Conservation (phyloP, 2,797 vertebrate species). For the Helostoma temminkii region DNA sequence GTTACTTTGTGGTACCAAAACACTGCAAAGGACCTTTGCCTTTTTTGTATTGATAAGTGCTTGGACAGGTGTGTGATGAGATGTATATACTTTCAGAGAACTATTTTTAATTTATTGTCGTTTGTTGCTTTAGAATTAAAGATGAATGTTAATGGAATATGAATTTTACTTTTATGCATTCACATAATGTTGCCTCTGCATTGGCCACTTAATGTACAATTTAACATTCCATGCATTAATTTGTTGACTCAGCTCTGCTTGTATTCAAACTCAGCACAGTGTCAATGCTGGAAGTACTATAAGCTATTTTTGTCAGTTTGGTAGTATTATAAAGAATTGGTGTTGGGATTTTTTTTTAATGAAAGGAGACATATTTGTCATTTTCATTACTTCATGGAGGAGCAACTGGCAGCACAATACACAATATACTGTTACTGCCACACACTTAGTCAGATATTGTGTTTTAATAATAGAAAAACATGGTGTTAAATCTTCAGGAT, state of each 20-base stretch:
- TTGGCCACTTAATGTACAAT: conserved; percentile 24
- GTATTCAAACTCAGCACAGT: conserved; percentile 3
- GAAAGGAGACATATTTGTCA: conserved; percentile 7
- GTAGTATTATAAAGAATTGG: conserved; percentile 10
- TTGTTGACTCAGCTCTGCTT: conserved; percentile 22
- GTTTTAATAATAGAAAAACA: conserved; percentile 8
- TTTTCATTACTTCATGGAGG: background rate
- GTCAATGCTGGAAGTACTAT: background rate
- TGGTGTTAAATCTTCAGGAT: conserved; percentile 3
- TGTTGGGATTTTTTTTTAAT: conserved; percentile 20
- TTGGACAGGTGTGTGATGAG: conserved; percentile 29
- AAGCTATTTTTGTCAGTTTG: conserved; percentile 12
- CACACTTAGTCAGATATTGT: background rate
- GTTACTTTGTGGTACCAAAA: conserved; percentile 39
- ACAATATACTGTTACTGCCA: background rate
- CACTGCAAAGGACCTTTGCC: conserved; percentile 34
- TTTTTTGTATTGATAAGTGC: conserved; percentile 44
- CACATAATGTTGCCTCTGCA: conserved; percentile 68
- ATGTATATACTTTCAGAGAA: conserved; percentile 63
- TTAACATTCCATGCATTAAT: conserved; percentile 56
- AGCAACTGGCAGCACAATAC: conserved; percentile 7
- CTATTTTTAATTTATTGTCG: conserved; percentile 68
- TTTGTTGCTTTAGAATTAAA: conserved; percentile 55
- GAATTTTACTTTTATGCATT: conserved; percentile 56
- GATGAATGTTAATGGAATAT: conserved; percentile 43